Evolutionary conservation across 2,888 invertebrate genomes (phyloP).

Genomic region (Diarsia mendica): DNA sequence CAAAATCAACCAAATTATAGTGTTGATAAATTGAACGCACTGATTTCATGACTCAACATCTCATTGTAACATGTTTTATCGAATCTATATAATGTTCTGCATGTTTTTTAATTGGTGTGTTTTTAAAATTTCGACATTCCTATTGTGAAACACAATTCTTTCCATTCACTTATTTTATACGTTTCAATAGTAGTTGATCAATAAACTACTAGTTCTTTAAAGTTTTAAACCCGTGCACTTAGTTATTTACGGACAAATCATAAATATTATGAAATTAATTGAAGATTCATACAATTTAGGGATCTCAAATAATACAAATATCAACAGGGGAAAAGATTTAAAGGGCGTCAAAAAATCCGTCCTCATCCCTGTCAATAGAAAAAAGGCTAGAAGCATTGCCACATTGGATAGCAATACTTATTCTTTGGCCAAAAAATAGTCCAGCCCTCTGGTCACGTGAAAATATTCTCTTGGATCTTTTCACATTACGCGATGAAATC

Average conservation of each 20-base stretch:
- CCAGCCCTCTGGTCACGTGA: too few species aligned
- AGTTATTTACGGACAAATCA: not conserved
- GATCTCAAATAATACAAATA: too few species aligned
- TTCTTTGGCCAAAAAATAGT: too few species aligned
- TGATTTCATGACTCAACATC: not conserved
- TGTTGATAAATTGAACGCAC: not conserved
- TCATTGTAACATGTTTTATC: conserved; percentile 5
- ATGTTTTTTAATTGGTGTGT: conserved; percentile 29
- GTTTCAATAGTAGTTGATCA: not conserved
- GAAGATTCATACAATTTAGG: not conserved
- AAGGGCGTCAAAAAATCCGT: too few species aligned
- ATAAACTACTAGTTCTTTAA: not conserved
- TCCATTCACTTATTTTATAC: not conserved
- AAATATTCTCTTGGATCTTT: not conserved
- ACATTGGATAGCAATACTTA: too few species aligned
- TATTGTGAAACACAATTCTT: not conserved
- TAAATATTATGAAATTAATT: not conserved
- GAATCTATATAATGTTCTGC: conserved; percentile 20
- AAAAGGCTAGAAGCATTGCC: too few species aligned
- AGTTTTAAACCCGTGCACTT: not conserved
- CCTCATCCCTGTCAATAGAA: too few species aligned
- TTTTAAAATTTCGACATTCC: conserved; percentile 16
- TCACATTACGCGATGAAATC: not conserved
- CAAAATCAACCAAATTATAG: not conserved
- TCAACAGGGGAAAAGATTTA: too few species aligned